These are phyloP conservation scores for Cephus cinctus DNA, from an alignment of 1,140 invertebrate genomes.

Conservation along the genomic window DNA sequence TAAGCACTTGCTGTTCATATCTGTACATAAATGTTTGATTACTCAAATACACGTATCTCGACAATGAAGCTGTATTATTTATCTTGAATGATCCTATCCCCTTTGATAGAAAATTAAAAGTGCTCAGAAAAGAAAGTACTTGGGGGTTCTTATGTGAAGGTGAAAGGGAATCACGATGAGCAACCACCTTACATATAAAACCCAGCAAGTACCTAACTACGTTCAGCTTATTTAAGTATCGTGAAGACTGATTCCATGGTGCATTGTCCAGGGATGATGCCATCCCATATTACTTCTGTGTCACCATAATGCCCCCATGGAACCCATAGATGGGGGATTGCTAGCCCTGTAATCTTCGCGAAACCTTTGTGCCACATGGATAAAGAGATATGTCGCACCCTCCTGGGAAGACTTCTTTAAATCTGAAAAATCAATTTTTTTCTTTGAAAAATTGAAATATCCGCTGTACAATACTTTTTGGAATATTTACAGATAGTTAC, in stretches of 20 bases:
- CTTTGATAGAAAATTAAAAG: too few species aligned
- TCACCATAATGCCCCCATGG: conserved; percentile 41
- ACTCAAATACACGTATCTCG: conserved; percentile 28
- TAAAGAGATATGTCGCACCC: conserved; percentile 47
- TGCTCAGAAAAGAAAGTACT: too few species aligned
- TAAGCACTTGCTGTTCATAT: conserved; percentile 28
- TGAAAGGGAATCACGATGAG: too few species aligned
- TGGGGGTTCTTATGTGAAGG: too few species aligned
- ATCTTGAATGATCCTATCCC: too few species aligned
- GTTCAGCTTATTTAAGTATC: too few species aligned
- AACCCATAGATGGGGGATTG: conserved; percentile 47
- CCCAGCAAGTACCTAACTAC: too few species aligned
- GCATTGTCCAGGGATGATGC: conserved; percentile 50
- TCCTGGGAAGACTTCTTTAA: too few species aligned
- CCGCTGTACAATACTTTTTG: too few species aligned
- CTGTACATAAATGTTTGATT: conserved; percentile 37
- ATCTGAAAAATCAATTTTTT: too few species aligned
- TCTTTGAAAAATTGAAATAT: background rate
- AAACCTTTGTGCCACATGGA: conserved; percentile 50
- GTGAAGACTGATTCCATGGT: conserved; percentile 34
- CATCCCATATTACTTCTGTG: conserved; percentile 42
- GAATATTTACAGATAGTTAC: too few species aligned
- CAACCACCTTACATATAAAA: too few species aligned
- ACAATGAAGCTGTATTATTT: background rate
- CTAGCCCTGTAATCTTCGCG: conserved; percentile 50